Conservation (phyloP, 2,113 vertebrate genomes). For the Willisornis vidua region DNA sequence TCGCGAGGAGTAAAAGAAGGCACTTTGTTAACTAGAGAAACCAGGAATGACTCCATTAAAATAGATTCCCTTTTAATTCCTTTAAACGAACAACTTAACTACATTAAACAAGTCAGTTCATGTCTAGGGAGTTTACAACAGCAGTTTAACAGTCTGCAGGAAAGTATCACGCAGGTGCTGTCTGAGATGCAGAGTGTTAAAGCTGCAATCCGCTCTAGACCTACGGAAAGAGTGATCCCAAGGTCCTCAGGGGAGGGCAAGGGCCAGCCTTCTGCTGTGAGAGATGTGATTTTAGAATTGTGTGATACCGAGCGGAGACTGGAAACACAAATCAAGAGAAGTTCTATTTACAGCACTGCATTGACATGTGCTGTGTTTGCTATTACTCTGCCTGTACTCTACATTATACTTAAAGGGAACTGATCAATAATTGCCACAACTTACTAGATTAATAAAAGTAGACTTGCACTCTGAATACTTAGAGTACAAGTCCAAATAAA, state of each 20-base stretch:
- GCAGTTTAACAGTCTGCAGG: slow-evolving; percentile 75
- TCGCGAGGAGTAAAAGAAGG: slow-evolving; percentile 39
- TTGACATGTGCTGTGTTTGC: slow-evolving; percentile 81
- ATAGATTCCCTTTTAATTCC: slow-evolving; percentile 71
- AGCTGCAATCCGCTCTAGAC: slow-evolving; percentile 38
- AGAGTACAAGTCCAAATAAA: slow-evolving; percentile 2
- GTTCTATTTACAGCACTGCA: slow-evolving; percentile 80
- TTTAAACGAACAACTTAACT: slow-evolving; percentile 78
- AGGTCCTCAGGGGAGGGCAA: slow-evolving; percentile 41
- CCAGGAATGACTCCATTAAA: slow-evolving; percentile 38
- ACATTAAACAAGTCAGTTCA: slow-evolving; percentile 75
- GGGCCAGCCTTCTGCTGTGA: slow-evolving; percentile 57
- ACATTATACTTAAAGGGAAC: slow-evolving; percentile 83
- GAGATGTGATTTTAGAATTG: slow-evolving; percentile 74
- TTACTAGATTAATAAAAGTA: slow-evolving; percentile 18
- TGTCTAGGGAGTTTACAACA: slow-evolving; percentile 74
- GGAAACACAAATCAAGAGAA: slow-evolving; percentile 81
- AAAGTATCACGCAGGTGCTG: slow-evolving; percentile 62
- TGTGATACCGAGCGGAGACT: slow-evolving; percentile 82
- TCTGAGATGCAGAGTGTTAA: slow-evolving; percentile 73
- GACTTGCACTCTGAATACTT: not conserved
- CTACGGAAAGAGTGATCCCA: slow-evolving; percentile 2
- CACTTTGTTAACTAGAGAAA: not conserved
- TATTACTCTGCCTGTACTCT: slow-evolving; percentile 83
- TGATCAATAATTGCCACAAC: slow-evolving; percentile 41